A percentile compares a stretch with the other conserved stretches of the same genome.
phyloP scores from a whole-genome alignment of 1,140 invertebrate species.

The Drosophila eugracilis region DNA sequence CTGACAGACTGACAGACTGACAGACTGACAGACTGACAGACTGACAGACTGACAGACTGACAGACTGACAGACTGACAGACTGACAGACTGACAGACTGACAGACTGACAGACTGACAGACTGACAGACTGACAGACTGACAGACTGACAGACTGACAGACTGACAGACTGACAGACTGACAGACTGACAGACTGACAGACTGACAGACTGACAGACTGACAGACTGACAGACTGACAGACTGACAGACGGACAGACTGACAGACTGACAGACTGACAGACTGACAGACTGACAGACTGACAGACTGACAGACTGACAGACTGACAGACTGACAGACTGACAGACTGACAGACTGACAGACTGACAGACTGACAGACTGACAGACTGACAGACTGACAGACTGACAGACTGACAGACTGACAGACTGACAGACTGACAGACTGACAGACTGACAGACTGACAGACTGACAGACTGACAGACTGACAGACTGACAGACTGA shows the following conservation, averaged over 20 bases:
- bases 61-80: background rate
- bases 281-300: background rate
- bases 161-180: background rate
- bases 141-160: background rate
- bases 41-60: background rate
- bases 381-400: background rate
- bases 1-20: background rate
- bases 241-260: background rate
- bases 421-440: background rate
- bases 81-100: background rate
- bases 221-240: background rate
- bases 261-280: background rate
- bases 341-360: too few relatives aligned
- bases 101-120: background rate
- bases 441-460: background rate
- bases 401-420: background rate
- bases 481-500: background rate
- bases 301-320: background rate
- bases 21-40: background rate
- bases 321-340: conserved; percentile 1
- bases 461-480: conserved; percentile 1
- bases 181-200: background rate
- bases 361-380: background rate
- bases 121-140: background rate
- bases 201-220: background rate